Conservation (phyloP, 2,888 invertebrate species). For the Cosmia pyralina region DNA sequence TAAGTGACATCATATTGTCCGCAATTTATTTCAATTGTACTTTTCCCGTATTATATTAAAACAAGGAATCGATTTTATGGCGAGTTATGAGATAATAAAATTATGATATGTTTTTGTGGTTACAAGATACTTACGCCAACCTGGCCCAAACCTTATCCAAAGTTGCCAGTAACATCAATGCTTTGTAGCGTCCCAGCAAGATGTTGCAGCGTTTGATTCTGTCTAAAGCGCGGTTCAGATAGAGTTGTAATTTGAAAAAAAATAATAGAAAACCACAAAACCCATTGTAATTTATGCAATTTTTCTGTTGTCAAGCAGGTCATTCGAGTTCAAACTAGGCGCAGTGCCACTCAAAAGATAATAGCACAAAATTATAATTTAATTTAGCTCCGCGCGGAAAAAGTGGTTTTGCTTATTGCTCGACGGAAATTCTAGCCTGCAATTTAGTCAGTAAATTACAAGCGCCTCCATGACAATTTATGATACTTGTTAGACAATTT, state of each 20-base stretch:
- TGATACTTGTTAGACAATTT: constrained; percentile 47
- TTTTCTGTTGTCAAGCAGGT: constrained; percentile 10
- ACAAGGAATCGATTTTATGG: constrained; percentile 6
- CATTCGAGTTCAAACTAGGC: constrained; percentile 19
- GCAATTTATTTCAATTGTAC: constrained; percentile 48
- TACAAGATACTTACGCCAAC: constrained; percentile 33
- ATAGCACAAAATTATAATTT: constrained; percentile 50
- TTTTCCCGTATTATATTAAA: constrained; percentile 23
- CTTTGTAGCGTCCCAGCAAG: neutral
- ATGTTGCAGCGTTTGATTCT: neutral
- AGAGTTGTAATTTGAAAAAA: constrained; percentile 19
- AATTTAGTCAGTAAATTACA: constrained; percentile 48
- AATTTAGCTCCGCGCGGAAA: constrained; percentile 34
- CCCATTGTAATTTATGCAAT: constrained; percentile 27
- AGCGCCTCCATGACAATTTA: constrained; percentile 47
- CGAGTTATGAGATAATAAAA: constrained; percentile 43
- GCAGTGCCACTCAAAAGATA: constrained; percentile 28
- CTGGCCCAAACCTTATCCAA: constrained; percentile 16
- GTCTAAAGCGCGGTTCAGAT: neutral
- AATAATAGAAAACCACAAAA: constrained; percentile 2
- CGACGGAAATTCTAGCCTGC: constrained; percentile 46
- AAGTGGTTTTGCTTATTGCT: constrained; percentile 37
- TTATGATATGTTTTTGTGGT: constrained; percentile 43
- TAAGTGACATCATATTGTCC: constrained; percentile 50
- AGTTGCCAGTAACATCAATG: constrained; percentile 12